These are phyloP conservation scores for Hippocampus guttulatus DNA, from an alignment of 2,113 vertebrate species.

Conservation along the genomic window DNA sequence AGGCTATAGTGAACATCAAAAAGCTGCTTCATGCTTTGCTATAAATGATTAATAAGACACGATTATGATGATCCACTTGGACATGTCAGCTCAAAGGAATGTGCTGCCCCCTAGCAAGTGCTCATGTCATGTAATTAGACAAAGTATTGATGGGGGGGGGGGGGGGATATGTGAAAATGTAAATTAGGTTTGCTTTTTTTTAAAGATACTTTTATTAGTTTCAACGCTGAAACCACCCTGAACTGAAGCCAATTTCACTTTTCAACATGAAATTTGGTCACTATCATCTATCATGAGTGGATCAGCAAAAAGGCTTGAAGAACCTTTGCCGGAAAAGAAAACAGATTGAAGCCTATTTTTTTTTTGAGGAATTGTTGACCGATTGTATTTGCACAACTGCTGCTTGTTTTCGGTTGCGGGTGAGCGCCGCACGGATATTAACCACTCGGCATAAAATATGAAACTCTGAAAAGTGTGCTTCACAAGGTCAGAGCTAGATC, in stretches of 20 bases:
- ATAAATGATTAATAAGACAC: constrained; percentile 24
- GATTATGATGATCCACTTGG: constrained; percentile 20
- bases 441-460: background rate
- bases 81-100: constrained; percentile 28
- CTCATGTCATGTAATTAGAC: constrained; percentile 22
- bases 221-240: background rate
- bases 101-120: constrained; percentile 7
- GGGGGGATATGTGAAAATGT: constrained; percentile 11
- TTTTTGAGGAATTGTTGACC: too few relatives aligned
- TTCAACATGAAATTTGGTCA: background rate
- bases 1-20: constrained; percentile 27
- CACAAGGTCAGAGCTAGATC: background rate
- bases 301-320: background rate
- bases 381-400: too few relatives aligned
- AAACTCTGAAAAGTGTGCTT: background rate
- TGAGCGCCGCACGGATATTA: too few relatives aligned
- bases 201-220: background rate
- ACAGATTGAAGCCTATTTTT: too few relatives aligned
- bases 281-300: background rate
- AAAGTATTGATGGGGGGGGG: constrained; percentile 10
- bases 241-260: background rate
- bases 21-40: constrained; percentile 14
- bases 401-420: too few relatives aligned
- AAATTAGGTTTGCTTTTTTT: background rate
- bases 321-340: background rate